Conservation (phyloP, 2,797 vertebrate genomes). For the Loris lydekkerianus region DNA sequence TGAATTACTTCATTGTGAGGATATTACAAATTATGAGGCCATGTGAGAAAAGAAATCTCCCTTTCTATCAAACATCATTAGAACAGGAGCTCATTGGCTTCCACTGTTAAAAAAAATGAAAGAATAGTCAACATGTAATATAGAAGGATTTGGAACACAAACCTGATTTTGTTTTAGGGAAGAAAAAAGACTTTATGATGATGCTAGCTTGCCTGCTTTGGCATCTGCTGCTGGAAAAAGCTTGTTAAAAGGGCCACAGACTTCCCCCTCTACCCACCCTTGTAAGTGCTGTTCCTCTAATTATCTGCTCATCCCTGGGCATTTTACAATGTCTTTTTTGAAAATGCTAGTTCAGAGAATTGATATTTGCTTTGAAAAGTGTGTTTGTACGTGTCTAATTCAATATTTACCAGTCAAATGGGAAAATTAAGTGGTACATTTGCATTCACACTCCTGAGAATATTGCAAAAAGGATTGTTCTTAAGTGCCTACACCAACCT, state of each 20-base stretch:
- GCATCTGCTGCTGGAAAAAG: background rate
- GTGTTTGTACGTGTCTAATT: background rate
- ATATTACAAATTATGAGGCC: constrained; percentile 9
- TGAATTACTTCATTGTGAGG: constrained; percentile 17
- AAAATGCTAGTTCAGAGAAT: constrained; percentile 24
- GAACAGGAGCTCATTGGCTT: background rate
- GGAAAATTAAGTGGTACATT: background rate
- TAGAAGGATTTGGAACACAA: background rate
- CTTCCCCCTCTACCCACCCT: fast-evolving
- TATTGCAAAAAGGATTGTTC: background rate
- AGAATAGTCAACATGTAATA: background rate
- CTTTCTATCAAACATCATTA: background rate
- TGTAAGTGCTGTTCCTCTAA: background rate
- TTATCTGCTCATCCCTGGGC: background rate
- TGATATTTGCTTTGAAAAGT: constrained; percentile 29
- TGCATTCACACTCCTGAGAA: background rate
- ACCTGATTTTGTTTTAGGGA: background rate
- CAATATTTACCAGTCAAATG: background rate
- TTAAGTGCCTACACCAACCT: too few species aligned
- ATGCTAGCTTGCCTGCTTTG: background rate
- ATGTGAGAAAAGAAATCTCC: background rate
- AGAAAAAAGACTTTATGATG: background rate
- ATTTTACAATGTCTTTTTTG: background rate
- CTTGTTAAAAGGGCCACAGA: background rate
- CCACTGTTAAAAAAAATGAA: background rate